Conservation (phyloP, 2,113 vertebrate species). For the Amblyopsis rosae region DNA sequence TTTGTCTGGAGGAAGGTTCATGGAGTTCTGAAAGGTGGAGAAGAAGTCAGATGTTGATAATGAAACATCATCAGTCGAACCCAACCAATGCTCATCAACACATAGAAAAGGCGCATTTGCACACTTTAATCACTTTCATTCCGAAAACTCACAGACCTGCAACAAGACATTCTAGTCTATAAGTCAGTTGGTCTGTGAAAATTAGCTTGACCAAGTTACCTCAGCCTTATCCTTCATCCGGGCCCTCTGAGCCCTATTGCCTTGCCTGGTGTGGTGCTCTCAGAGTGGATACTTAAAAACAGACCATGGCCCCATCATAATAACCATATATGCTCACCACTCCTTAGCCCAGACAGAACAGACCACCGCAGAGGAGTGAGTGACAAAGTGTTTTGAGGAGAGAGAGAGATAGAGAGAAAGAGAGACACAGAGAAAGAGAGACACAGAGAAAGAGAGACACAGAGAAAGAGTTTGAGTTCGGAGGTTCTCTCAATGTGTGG, state of each 20-base stretch:
- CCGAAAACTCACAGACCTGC: no score
- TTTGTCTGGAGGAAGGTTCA: constrained; percentile 99
- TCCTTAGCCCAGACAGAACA: constrained; percentile 10
- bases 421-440: background rate
- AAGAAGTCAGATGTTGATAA: constrained; percentile 18
- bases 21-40: constrained; percentile 85
- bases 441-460: background rate
- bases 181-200: no score
- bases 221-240: background rate
- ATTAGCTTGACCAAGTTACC: background rate
- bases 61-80: constrained; percentile 8
- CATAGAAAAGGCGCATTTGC: no score
- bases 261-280: background rate
- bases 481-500: background rate
- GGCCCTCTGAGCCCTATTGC: background rate
- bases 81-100: no score
- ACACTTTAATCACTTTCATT: no score
- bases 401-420: background rate
- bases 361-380: background rate
- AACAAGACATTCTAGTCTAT: no score
- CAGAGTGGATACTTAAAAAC: background rate
- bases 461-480: background rate
- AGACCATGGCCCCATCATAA: constrained; percentile 11
- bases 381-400: background rate
- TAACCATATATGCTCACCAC: constrained; percentile 9